Percentiles rank a stretch among this genome's conserved stretches.
These are phyloP conservation scores for Ophion slaviceki DNA, from an alignment of 2,888 invertebrate species.

Conservation along the genomic window DNA sequence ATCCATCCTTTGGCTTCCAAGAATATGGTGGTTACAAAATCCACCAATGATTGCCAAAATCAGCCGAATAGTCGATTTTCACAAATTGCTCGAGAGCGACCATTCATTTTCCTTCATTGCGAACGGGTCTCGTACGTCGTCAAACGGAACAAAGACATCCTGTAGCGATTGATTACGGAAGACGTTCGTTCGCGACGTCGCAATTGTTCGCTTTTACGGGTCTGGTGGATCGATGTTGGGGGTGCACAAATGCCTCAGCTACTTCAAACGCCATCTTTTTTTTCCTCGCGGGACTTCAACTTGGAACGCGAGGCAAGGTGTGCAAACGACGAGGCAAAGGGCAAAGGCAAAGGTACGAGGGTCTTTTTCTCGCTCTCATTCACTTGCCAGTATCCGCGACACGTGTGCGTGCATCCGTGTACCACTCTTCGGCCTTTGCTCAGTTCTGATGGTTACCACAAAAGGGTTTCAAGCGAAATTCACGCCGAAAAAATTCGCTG, in stretches of 20 bases:
- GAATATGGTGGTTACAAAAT: too few relatives aligned
- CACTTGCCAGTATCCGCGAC: neutral
- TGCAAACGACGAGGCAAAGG: slow-evolving; percentile 48
- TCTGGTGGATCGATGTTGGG: neutral
- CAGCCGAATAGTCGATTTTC: too few relatives aligned
- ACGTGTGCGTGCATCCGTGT: slow-evolving; percentile 4
- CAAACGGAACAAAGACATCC: slow-evolving; percentile 31
- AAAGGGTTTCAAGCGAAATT: slow-evolving; percentile 46
- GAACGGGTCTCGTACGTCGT: neutral
- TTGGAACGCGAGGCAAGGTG: slow-evolving; percentile 25
- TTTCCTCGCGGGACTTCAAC: slow-evolving; percentile 32
- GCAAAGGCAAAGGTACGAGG: slow-evolving; percentile 51
- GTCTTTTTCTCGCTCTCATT: slow-evolving; percentile 20
- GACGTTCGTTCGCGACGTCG: slow-evolving; percentile 42
- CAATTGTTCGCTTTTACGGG: slow-evolving; percentile 14
- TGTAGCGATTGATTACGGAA: slow-evolving; percentile 53
- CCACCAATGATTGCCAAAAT: too few relatives aligned
- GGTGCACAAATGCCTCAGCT: slow-evolving; percentile 35
- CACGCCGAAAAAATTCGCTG: slow-evolving; percentile 37
- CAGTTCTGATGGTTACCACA: slow-evolving; percentile 35
- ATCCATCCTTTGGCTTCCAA: too few relatives aligned
- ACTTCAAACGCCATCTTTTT: slow-evolving; percentile 56
- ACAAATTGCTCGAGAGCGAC: too few relatives aligned
- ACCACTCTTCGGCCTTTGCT: slow-evolving; percentile 31
- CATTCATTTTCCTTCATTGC: neutral